Evolutionary conservation across 2,888 invertebrate genomes (phyloP).

Genomic region (Metopia argyrocephala): DNA sequence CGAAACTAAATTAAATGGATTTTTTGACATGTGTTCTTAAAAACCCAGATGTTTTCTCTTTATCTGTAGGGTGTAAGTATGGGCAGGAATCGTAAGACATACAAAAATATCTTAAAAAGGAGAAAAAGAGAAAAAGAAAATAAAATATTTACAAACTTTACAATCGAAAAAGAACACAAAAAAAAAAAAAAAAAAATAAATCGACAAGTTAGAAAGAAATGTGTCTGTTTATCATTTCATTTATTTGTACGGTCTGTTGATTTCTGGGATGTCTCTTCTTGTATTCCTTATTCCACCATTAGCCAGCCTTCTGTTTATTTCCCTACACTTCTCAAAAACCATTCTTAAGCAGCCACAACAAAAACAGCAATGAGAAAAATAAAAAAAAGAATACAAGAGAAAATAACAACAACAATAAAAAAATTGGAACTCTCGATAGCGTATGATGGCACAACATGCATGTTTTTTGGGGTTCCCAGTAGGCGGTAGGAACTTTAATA

Average conservation of each 20-base stretch:
- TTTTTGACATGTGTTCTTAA: too few species aligned
- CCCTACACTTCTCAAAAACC: background rate
- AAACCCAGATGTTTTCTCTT: background rate
- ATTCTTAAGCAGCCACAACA: slow-evolving; percentile 26
- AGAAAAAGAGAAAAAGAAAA: background rate
- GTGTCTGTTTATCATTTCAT: slow-evolving; percentile 63
- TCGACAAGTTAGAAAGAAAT: slow-evolving; percentile 50
- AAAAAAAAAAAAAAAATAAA: slow-evolving; percentile 7
- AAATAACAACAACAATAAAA: too few species aligned
- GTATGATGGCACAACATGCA: slow-evolving; percentile 41
- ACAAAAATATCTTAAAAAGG: background rate
- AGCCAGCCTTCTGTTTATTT: slow-evolving; percentile 36
- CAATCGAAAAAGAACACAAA: background rate
- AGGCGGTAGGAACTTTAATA: background rate
- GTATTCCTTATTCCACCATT: background rate
- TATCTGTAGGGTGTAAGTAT: background rate
- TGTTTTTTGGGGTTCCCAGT: slow-evolving; percentile 5
- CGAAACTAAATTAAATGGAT: too few species aligned
- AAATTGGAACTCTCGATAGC: background rate
- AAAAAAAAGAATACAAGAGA: slow-evolving; percentile 18
- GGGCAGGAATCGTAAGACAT: background rate
- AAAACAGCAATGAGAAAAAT: background rate
- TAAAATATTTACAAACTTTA: background rate
- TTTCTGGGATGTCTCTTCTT: slow-evolving; percentile 32
- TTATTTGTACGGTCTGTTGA: slow-evolving; percentile 63